Conservation (phyloP, 2,888 invertebrate genomes). For the Candidula unifasciata region DNA sequence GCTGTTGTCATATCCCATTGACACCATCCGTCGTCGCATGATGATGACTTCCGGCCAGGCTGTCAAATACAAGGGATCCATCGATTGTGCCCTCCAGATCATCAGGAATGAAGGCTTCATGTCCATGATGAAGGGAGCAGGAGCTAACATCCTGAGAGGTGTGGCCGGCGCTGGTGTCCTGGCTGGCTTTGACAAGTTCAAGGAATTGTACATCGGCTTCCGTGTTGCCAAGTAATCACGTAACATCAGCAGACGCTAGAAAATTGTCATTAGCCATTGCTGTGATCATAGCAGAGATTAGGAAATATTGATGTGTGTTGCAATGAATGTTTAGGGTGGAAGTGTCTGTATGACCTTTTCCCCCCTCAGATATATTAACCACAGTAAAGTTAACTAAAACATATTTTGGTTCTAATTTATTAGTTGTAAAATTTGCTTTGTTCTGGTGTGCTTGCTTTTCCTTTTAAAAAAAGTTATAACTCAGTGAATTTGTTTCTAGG, state of each 20-base stretch:
- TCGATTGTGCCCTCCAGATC: slow-evolving; percentile 94
- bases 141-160: slow-evolving; percentile 77
- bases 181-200: slow-evolving; percentile 76
- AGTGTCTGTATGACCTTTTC: too few relatives aligned
- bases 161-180: slow-evolving; percentile 78
- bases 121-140: slow-evolving; percentile 93
- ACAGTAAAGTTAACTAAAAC: too few relatives aligned
- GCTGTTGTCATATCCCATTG: slow-evolving; percentile 96
- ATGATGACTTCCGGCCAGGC: slow-evolving; percentile 93
- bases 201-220: slow-evolving; percentile 69
- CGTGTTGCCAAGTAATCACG: slow-evolving; percentile 21
- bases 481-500: too few relatives aligned
- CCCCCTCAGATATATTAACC: too few relatives aligned
- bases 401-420: too few relatives aligned
- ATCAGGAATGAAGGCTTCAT: slow-evolving; percentile 87
- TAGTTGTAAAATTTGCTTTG: too few relatives aligned
- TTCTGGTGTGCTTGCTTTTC: too few relatives aligned
- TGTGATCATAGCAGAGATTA: slow-evolving; percentile 1
- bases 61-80: slow-evolving; percentile 85
- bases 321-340: background rate
- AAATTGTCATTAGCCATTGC: background rate
- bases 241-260: background rate
- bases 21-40: slow-evolving; percentile 94
- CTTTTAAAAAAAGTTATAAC: too few relatives aligned
- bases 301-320: background rate